Evolutionary conservation across 2,113 vertebrate genomes (phyloP).

Genomic region (Mionectes macconnelli): DNA sequence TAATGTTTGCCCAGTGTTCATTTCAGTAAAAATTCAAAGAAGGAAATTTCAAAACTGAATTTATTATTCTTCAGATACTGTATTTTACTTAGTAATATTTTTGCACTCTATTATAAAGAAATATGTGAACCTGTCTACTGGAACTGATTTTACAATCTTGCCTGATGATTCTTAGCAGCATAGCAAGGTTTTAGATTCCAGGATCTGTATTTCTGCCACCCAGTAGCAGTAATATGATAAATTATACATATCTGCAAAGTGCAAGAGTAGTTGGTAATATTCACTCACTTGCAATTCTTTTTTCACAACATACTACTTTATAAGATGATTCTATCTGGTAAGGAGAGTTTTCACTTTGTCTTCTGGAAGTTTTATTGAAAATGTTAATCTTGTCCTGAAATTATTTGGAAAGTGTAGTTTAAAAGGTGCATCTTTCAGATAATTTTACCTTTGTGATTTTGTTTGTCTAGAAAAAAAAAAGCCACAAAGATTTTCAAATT

Average conservation of each 20-base stretch:
- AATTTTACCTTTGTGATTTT: neutral
- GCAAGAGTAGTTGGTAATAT: neutral
- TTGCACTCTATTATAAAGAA: neutral
- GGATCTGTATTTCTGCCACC: neutral
- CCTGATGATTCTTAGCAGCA: neutral
- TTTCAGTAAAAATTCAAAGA: neutral
- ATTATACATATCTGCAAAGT: neutral
- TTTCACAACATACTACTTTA: neutral
- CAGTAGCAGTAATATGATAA: neutral
- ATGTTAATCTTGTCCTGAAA: neutral
- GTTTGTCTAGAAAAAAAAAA: neutral
- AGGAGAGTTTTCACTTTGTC: neutral
- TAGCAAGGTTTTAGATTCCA: neutral
- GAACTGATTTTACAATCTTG: neutral
- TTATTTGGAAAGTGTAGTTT: neutral
- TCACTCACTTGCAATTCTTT: neutral
- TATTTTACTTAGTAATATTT: neutral
- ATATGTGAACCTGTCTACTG: neutral
- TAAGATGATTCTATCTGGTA: neutral
- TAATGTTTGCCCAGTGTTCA: neutral
- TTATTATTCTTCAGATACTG: neutral
- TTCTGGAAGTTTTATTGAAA: neutral
- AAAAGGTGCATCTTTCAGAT: neutral
- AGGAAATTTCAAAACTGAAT: neutral
- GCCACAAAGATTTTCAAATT: neutral